Base-by-base conservation (phyloP, 2,797 vertebrate genomes). In the Sebastolobus altivelis region DNA sequence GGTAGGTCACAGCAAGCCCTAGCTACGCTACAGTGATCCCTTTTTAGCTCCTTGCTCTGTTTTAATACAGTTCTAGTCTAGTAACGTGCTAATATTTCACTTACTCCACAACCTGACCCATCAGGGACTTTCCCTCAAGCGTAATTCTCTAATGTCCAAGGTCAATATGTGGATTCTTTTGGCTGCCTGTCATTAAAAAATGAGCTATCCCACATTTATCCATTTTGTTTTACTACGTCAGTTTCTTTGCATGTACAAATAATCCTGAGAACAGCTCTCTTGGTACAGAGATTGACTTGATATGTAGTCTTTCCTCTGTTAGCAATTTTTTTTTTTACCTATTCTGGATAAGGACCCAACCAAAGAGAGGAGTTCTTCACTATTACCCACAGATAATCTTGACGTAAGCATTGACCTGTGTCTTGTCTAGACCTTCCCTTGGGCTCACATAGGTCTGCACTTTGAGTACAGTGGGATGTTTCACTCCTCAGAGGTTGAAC, bases 1-100 rank as follows among this genome's bases (percentile, higher is more conserved):
- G 96, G 97, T 97, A 89, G 49, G 76, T 35, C 33, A 13, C 55
- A 46, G 75, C 43, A 35, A 46, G 25, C 46, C 33, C 59, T 11
- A 6, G 5, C 40, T 37, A 6, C 4, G 0, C 25, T 25, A 6
- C 29, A 46, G 3, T 38, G 4, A 8, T 71, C 5, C 4, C 14
- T 18, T 33, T 22, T 63, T 2, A 69, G 60, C 9, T 68, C 29
- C 22, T 25, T 49, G 37, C 14, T 8, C 9, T 9, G 20, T 43
- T 54, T 59, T 29, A 16, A 37, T 54, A 22, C 10, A 1, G 16
- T 22, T 70, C 18, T 66, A 40, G 12, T 46, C 11, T 25, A 7
- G 61, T 7, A 16, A 74, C 58, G 40, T 10, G 12, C 11, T 38
- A 8, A 6, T 73, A 14, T 56, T 35, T 13, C 10, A 40, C 20